Evolutionary conservation across 2,113 vertebrate genomes (phyloP).

Genomic region (Connochaetes taurinus): DNA sequence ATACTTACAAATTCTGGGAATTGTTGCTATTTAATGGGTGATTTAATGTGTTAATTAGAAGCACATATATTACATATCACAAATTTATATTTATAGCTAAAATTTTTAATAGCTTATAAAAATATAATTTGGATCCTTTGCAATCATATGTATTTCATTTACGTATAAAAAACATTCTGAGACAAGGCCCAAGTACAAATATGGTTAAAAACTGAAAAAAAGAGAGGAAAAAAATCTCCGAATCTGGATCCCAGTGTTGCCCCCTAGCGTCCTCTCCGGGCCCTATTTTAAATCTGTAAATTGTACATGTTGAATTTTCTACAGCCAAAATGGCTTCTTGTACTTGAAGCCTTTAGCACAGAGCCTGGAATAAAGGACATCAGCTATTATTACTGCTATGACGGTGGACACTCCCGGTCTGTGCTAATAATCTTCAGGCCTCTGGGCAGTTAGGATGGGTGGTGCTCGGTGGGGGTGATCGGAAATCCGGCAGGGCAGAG

Average conservation of each 20-base stretch:
- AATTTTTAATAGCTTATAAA: background rate
- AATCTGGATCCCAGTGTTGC: background rate
- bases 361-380: background rate
- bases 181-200: background rate
- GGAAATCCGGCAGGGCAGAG: background rate
- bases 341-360: background rate
- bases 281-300: background rate
- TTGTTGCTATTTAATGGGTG: background rate
- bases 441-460: background rate
- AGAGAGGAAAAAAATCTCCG: background rate
- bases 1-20: background rate
- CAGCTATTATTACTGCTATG: background rate
- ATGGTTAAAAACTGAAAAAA: background rate
- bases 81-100: background rate
- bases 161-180: background rate
- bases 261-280: background rate
- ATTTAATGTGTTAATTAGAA: background rate
- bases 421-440: background rate
- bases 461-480: fast-evolving
- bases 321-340: background rate
- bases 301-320: background rate
- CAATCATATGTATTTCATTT: background rate
- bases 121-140: background rate
- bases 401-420: background rate
- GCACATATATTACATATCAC: background rate